Evolutionary conservation across 2,113 vertebrate genomes (phyloP), one percentile per base, ranked within the genome.

Genomic region (Eupsittula cactorum): DNA sequence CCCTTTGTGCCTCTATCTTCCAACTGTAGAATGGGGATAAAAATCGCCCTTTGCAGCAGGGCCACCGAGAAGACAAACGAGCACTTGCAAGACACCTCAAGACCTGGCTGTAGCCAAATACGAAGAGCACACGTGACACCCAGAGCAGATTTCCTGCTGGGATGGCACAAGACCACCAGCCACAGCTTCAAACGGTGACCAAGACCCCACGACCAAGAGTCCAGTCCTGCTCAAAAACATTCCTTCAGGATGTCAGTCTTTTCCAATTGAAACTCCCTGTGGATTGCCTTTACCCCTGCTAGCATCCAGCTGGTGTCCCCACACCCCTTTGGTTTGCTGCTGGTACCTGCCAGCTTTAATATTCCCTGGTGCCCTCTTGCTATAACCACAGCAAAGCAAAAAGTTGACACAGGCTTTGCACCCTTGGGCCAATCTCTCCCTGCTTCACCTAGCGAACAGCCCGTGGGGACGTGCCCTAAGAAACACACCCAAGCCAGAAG

Each of bases 391-490:
- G 33, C 13, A 68, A 81, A 87, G 39, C 11, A 59, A 70, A 63
- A 69, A 49, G 18, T 4, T 47, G 33, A 84, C 35, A 16, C 24
- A 50, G 33, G 67, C 41, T 53, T 52, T n/a, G 60, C 1, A 1
- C 11, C 63, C 50, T 89, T 53, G 23, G 53, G 52, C 52, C 57
- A 79, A 14, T 16, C 47, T 50, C 20, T 6, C 28, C 76, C 52
- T 74, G 41, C 44, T 81, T 65, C 77, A 62, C 35, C 53, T 44
- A 46, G 31, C 7, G 6, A 59, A 35, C 1, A 84, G 50, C 12
- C 39, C 37, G 59, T 0, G 5, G 64, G 21, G 90, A 78, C 0
- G 0, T 46, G 39, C 20, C 25, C 1, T 0, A 60, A 16, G 35
- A 90, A 73, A 79, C 20, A 27, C 23, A 82, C 37, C 14, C 49